Percentiles rank a stretch among this genome's conserved stretches.
Evolutionary conservation across 2,797 vertebrate species (phyloP).

Genomic region (Myotis daubentonii): DNA sequence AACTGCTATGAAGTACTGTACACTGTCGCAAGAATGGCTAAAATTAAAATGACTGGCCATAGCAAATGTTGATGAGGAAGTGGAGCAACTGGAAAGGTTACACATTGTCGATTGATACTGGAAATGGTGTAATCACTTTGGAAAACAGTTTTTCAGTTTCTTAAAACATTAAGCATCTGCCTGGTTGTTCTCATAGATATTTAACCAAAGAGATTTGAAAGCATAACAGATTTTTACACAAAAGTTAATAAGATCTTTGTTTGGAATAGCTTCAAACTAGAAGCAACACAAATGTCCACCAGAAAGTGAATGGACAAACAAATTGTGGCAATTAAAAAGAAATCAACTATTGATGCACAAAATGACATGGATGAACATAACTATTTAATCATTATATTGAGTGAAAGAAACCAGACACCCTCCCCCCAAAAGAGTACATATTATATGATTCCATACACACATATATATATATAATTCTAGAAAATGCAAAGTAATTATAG

Average conservation of each 20-base stretch:
- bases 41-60: not conserved
- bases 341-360: not conserved
- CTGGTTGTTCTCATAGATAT: not conserved
- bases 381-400: no score
- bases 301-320: not conserved
- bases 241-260: not conserved
- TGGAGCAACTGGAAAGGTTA: not conserved
- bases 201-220: constrained; percentile 23
- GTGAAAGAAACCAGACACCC: not conserved
- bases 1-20: not conserved
- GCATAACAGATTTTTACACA: not conserved
- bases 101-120: not conserved
- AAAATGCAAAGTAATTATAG: not conserved
- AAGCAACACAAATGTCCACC: not conserved
- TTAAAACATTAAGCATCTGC: not conserved
- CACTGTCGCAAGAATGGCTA: not conserved
- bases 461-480: not conserved
- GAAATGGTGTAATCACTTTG: not conserved
- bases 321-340: not conserved
- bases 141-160: not conserved
- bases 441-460: not conserved
- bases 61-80: not conserved
- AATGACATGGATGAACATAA: not conserved
- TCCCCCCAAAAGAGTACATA: not conserved
- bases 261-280: not conserved